Evolutionary conservation across 2,113 vertebrate genomes (phyloP).

Genomic region (Platichthys flesus): DNA sequence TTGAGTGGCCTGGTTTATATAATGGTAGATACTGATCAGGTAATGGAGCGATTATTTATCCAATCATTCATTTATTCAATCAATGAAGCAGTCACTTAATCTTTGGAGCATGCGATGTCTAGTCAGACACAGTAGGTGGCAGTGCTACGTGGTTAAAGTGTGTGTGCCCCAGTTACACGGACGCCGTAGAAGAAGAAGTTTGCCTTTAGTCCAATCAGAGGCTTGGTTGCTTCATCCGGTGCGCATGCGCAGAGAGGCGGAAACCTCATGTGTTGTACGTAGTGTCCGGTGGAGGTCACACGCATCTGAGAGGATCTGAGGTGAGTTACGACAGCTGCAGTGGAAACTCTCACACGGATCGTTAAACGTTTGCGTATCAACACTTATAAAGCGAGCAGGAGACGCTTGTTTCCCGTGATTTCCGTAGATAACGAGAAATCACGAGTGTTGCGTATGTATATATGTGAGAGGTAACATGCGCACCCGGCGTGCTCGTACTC

Average conservation of each 20-base stretch:
- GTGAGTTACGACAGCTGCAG: conserved; percentile 56
- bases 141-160: background rate
- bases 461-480: conserved; percentile 30
- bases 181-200: conserved; percentile 37
- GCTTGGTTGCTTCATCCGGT: conserved; percentile 1
- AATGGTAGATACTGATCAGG: too few species aligned
- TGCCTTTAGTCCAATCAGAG: conserved; percentile 67
- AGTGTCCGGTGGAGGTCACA: conserved; percentile 82
- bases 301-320: conserved; percentile 46
- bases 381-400: fast-evolving
- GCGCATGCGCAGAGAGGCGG: conserved; percentile 66
- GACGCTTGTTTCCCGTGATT: background rate
- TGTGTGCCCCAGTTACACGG: fast-evolving
- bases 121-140: conserved; percentile 1
- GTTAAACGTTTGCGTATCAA: fast-evolving
- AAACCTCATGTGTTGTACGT: conserved; percentile 65
- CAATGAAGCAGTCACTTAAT: background rate
- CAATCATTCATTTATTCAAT: background rate
- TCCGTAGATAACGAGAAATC: background rate
- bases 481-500: background rate
- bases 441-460: background rate
- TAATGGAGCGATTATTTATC: background rate
- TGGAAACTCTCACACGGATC: background rate
- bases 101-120: background rate
- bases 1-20: background rate